Percentiles rank a stretch among this genome's conserved stretches.
phyloP scores from a whole-genome alignment of 2,797 vertebrate genomes.

The Smutsia temminckii region DNA sequence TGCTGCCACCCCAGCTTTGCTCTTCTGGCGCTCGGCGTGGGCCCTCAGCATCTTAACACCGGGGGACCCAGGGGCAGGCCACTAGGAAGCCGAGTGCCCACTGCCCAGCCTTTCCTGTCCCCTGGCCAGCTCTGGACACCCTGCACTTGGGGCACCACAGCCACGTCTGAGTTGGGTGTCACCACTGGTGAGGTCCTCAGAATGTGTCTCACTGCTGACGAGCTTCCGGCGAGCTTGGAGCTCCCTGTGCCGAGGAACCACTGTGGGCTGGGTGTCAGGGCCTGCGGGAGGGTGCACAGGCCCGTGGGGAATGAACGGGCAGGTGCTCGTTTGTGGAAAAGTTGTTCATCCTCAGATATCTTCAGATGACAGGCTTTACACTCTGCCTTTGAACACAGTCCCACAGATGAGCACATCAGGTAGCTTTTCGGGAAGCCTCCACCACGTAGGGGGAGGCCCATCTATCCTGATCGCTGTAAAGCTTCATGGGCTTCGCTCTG shows the following conservation, averaged over 20 bases:
- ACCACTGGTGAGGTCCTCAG: not conserved
- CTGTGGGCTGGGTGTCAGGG: not conserved
- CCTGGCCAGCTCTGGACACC: fast-evolving
- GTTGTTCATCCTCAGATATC: fast-evolving
- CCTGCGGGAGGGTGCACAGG: fast-evolving
- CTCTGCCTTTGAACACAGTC: fast-evolving
- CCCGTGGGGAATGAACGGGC: fast-evolving
- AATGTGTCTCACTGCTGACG: fast-evolving
- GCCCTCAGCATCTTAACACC: fast-evolving
- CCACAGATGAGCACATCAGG: fast-evolving
- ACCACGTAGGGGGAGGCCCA: not conserved
- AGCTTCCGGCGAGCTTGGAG: fast-evolving
- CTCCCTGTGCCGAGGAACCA: fast-evolving
- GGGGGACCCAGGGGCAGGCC: too few species aligned
- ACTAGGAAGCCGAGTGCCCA: fast-evolving
- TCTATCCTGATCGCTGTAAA: fast-evolving
- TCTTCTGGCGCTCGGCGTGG: fast-evolving
- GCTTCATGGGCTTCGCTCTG: fast-evolving
- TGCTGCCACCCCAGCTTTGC: fast-evolving
- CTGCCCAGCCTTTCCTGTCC: fast-evolving
- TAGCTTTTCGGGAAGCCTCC: not conserved
- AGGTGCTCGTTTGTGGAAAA: fast-evolving
- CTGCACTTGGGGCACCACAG: fast-evolving
- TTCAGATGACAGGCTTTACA: fast-evolving
- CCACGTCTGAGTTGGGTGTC: fast-evolving